Conservation (phyloP, 2,888 invertebrate genomes). For the Spilosoma lubricipeda region DNA sequence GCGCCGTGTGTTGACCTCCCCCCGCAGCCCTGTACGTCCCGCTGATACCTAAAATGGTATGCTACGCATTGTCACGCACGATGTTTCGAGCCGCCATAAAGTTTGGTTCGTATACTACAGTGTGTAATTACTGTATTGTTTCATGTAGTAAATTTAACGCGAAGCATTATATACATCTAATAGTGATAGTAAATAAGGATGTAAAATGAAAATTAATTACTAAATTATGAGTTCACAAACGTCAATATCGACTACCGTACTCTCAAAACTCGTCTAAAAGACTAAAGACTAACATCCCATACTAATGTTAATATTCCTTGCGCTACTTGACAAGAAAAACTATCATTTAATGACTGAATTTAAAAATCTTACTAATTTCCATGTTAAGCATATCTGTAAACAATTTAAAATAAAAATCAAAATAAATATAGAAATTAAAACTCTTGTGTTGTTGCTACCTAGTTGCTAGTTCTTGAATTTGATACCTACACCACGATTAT, state of each 20-base stretch:
- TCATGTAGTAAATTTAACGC: not conserved
- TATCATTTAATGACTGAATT: not conserved
- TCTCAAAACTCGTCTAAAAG: not conserved
- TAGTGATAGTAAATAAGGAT: not conserved
- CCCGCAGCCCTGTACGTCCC: too few species aligned
- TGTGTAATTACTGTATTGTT: not conserved
- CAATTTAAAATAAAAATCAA: not conserved
- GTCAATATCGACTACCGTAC: not conserved
- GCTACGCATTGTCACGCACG: too few species aligned
- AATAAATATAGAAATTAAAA: not conserved
- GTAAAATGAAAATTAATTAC: not conserved
- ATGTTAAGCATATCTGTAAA: slow-evolving; percentile 5
- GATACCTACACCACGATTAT: not conserved
- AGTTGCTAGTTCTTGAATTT: not conserved
- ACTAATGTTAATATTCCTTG: not conserved
- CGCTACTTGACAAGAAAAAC: not conserved
- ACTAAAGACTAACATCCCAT: not conserved
- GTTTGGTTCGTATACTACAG: too few species aligned
- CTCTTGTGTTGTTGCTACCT: not conserved
- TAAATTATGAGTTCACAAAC: not conserved
- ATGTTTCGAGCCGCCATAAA: too few species aligned
- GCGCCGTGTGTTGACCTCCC: too few species aligned
- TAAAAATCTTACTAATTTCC: slow-evolving; percentile 13
- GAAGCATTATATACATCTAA: not conserved
- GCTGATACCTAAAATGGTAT: too few species aligned